Evolutionary conservation across 2,888 invertebrate species (phyloP), one percentile per base, ranked within the genome.

Genomic region (Thymelicus sylvestris): DNA sequence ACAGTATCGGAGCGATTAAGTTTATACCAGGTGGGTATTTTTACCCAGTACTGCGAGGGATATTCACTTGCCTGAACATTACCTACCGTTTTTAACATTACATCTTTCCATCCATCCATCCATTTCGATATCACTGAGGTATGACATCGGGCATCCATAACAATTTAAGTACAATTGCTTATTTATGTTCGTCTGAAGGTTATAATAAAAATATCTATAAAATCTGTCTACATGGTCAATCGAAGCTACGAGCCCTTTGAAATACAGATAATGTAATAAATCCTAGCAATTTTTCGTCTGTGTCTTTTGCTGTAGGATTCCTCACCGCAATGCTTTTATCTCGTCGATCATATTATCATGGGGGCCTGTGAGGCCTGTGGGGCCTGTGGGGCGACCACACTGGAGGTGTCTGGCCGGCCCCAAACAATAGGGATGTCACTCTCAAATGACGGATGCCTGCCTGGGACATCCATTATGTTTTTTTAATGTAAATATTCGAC

Each of bases 261-360:
- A 50, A 15, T 15, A 50, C 50, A 50, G 50, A 15, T 50, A 50
- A 50, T 8, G 19, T 52, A 52, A 52, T 48, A 48, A 13, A 48
- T 52, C 52, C 52, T 6, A 5, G 52, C 19, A 55, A 52, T 55
- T 19, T 31, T 44, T n/a, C 57, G 13, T 52, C 52, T 62, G 41
- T 67, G 52, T 61, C 52, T 52, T 61, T 15, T 41, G 13, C 52
- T 52, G 39, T 52, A 62, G 67, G 52, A 62, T 61, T 61, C 52
- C 61, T 67, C 52, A 15, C 24, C 44, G 67, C 61, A 62, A 52
- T 61, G 67, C 67, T 67, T 67, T 67, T 67, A 67, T 67, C 67
- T 52, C 61, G 50, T 61, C 67, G 52, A 67, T 67, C 61, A 67
- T 67, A 52, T 67, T 67, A 61, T 67, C 19, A 59, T 50, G 61